Evolutionary conservation across 2,888 invertebrate species (phyloP).

Genomic region (Ctena decussata): DNA sequence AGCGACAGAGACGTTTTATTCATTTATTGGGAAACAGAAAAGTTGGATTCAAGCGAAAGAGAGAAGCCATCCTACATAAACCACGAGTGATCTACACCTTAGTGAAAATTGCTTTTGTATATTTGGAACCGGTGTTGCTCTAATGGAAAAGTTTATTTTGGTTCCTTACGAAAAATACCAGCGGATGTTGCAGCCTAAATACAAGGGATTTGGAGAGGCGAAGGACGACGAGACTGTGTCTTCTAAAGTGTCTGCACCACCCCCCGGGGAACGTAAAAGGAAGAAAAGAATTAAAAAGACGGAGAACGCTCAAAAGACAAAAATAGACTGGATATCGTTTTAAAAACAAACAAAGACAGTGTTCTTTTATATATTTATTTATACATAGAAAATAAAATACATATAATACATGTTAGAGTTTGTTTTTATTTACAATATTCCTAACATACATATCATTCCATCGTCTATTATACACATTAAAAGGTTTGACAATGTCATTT

Average conservation of each 20-base stretch:
- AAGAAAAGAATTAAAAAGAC: neutral
- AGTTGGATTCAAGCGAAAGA: neutral
- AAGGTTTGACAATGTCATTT: conserved; percentile 2
- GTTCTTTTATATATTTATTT: neutral
- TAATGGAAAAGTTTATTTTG: conserved; percentile 33
- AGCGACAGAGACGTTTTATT: neutral
- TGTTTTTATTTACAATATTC: conserved; percentile 7
- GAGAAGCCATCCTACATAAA: neutral
- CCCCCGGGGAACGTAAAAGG: conserved; percentile 15
- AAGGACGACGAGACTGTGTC: neutral
- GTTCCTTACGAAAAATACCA: conserved; percentile 38
- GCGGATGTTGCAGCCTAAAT: neutral
- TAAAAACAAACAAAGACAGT: neutral
- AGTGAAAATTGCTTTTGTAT: neutral
- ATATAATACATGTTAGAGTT: neutral
- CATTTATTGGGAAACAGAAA: conserved; percentile 7
- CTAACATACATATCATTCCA: neutral
- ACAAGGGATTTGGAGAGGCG: neutral
- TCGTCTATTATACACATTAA: neutral
- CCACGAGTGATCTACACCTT: neutral
- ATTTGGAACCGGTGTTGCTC: neutral
- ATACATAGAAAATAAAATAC: neutral
- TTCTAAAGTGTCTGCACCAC: neutral
- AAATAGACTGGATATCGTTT: neutral
- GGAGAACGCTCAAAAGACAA: neutral